Base-by-base conservation (phyloP, 2,888 invertebrate genomes). In the Oasisia sp. region DNA sequence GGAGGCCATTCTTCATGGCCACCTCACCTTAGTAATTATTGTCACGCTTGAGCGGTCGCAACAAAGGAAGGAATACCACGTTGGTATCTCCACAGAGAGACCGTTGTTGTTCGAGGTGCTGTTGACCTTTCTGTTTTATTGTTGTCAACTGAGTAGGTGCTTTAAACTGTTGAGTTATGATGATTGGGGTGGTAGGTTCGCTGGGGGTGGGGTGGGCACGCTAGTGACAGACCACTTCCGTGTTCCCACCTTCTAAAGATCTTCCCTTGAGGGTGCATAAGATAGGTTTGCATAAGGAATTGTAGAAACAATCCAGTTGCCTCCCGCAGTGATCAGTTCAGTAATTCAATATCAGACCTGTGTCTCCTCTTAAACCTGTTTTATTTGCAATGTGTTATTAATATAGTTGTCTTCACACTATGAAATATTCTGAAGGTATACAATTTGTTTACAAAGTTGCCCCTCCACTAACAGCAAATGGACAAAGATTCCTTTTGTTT, bases 171-270 rank as follows among this genome's bases (percentile, higher is more conserved):
- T 7, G n/a, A 74, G 74, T 74, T 74, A 74, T 74, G 74, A 74
- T 74, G 74, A 74, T 74, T 74, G 74, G 74, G 74, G 74, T 74
- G 74, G 74, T 74, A 74, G 27, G 74, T 74, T 74, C 27, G 74
- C n/a, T 74, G 74, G 74, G 19, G 74, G 74, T n/a, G n/a, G 27
- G 74, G 74, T 5, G 14, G n/a, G 27, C 27, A 7, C 27, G 5
- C 19, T 7, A 7, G 27, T 74, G 74, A 27, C 27, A 27, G 74
- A 74, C 14, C 74, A 74, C 74, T 74, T 74, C 74, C 74, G 27
- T 74, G 74, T 27, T 74, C 27, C 56, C 11, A 19, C 56, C 56
- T 1, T 56, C 38, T 38, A 4, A 38, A 38, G 19, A 19, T 56
- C 56, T 56, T 56, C 2, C 19, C 19, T 11, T 56, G 19, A 11